Base-by-base conservation (phyloP, 2,797 vertebrate genomes). In the Tadarida brasiliensis region DNA sequence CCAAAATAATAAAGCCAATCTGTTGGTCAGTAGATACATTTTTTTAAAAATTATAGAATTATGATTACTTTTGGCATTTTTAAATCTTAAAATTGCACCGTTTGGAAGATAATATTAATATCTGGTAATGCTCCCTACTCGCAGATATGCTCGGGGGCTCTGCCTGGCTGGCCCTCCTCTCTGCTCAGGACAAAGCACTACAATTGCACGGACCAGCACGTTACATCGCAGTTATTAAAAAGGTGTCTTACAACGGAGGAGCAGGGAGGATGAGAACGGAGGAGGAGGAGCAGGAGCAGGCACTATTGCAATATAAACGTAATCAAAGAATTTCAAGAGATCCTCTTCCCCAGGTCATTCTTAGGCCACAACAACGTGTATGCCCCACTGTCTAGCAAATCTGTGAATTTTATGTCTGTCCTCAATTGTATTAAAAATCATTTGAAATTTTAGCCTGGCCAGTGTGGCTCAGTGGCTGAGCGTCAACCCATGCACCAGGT, bases 1-100 rank as follows among this genome's bases (percentile, higher is more conserved):
- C 49, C 57, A 92, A 85, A 77, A 67, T 85, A 94, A 82, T 74
- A 57, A 73, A 74, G 74, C 28, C 30, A 92, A 77, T 77, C 57
- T 85, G 3, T 77, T 83, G 35, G 35, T 94, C 61, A 54, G 59
- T 71, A 54, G 8, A 67, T 35, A 73, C 33, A 57, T 77, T 76
- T 77, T 77, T 85, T 77, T 7, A 57, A 85, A 77, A 92, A 57
- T 77, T 68, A 51, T 7, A 84, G 54, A 84, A 70, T 49, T 94
- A 61, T 65, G 19, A 63, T 56, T 39, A 83, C n/a, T 90, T 78
- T 86, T 61, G 28, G 19, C 12, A 94, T 7, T 14, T 73, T 84
- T 86, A 56, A 33, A 86, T 65, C 30, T 92, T 47, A 71, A 85
- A 78, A 63, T 71, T n/a, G 9, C 61, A 78, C 54, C 67, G 10